Percentiles rank a stretch among this genome's conserved stretches.
phyloP scores from a whole-genome alignment of 2,113 vertebrate genomes.

The Polyodon spathula region DNA sequence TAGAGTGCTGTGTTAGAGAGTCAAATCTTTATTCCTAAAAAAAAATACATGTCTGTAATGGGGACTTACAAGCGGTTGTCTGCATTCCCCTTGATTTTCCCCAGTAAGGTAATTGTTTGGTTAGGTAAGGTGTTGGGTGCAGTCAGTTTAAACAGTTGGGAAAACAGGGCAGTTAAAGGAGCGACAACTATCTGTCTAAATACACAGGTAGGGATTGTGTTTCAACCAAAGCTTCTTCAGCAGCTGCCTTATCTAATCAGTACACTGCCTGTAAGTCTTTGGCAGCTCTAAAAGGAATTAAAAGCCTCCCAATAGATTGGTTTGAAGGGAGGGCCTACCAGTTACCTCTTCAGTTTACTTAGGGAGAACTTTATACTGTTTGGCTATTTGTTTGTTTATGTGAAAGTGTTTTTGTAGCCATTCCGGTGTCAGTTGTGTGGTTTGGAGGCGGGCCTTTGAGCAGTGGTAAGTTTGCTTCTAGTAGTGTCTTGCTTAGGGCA shows the following conservation, averaged over 20 bases:
- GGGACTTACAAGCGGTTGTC: conserved; percentile 57
- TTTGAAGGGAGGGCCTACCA: conserved; percentile 23
- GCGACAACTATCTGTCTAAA: conserved; percentile 48
- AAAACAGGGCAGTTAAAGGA: conserved; percentile 47
- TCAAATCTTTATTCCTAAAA: conserved; percentile 20
- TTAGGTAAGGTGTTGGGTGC: conserved; percentile 40
- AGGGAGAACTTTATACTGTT: conserved; percentile 46
- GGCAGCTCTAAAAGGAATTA: conserved; percentile 43
- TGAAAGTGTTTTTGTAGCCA: conserved; percentile 23
- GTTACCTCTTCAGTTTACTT: conserved; percentile 52
- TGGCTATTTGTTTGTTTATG: conserved; percentile 49
- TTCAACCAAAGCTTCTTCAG: conserved; percentile 35
- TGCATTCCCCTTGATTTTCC: conserved; percentile 49
- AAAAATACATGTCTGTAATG: conserved; percentile 45
- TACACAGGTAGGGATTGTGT: conserved; percentile 49
- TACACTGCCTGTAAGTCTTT: conserved; percentile 36
- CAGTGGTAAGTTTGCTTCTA: conserved; percentile 22
- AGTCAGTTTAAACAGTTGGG: conserved; percentile 54
- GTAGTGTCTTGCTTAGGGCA: conserved; percentile 19
- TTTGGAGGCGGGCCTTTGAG: conserved; percentile 31
- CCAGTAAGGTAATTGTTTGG: conserved; percentile 51
- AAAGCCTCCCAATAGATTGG: conserved; percentile 40
- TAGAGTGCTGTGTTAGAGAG: background rate
- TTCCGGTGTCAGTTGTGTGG: conserved; percentile 31
- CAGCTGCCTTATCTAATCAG: conserved; percentile 16